Base-by-base conservation (phyloP, 1,140 invertebrate species). In the Zeugodacus cucurbitae region DNA sequence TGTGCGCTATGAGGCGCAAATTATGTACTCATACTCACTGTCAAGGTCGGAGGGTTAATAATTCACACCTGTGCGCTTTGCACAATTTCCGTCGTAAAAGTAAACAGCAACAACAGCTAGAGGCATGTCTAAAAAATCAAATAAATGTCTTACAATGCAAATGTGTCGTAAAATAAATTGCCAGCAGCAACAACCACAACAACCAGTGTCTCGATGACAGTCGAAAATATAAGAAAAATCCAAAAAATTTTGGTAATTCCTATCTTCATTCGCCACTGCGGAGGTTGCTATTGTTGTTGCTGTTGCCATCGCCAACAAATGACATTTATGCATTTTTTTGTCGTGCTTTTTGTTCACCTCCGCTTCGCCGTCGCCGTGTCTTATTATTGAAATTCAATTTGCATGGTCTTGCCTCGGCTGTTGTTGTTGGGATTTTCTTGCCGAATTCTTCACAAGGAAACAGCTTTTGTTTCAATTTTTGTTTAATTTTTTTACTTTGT, bases 41-140 rank as follows among this genome's bases (percentile, higher is more conserved):
- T 54, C 74, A 82, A 82, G 74, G 74, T 82, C 74, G 74, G 74
- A 26, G 74, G 74, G 74, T 82, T 82, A 82, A 82, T 82, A 82
- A 82, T 82, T 82, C 74, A 82, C 74, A 82, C 74, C 74, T 82
- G 74, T 82, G 74, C 41, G 74, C 74, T 22, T n/a, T 82, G 41
- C 48, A 26, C 74, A 82, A 82, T 82, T 82, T 82, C 74, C 74
- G 74, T 34, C 11, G 41, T 41, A 82, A 82, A 44, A 82, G 22
- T 37, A 70, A 70, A 20, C 34, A 37, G 34, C 34, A 74, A n/a
- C 32, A 74, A 41, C 17, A 44, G 34, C 37, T n/a, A n/a, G 34
- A 74, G 10, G 20, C 17, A 17, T n/a, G 41, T 6, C 5, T 26
- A 37, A 22, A 78, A 82, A 82, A 48, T 22, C 74, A 82, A 82